phyloP scores from a whole-genome alignment of 2,113 vertebrate genomes.

The Rissa tridactyla region DNA sequence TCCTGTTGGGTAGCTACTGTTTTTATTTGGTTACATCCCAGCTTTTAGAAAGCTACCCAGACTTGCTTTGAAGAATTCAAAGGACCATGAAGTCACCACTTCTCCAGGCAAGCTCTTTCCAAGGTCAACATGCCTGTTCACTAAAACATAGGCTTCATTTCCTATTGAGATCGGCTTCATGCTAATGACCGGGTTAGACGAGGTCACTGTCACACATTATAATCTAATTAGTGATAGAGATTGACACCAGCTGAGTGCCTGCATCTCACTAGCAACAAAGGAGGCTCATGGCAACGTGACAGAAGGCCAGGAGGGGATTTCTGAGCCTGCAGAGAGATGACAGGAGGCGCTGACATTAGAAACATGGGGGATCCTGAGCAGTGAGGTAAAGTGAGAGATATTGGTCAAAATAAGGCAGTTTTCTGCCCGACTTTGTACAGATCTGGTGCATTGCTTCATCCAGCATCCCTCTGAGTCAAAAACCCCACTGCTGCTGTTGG shows the following conservation, averaged over 20 bases:
- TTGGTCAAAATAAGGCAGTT: accelerated
- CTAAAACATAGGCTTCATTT: background rate
- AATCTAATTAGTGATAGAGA: background rate
- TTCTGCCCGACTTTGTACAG: accelerated
- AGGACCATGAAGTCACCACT: background rate
- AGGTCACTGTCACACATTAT: background rate
- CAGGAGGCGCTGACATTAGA: accelerated
- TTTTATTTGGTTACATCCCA: background rate
- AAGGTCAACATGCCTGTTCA: background rate
- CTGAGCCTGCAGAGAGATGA: background rate
- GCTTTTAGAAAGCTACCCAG: background rate
- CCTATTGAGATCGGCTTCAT: background rate
- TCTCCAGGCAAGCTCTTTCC: background rate
- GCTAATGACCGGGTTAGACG: background rate
- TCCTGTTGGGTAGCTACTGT: background rate
- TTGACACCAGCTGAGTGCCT: background rate
- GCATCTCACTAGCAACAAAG: background rate
- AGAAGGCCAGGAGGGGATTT: background rate
- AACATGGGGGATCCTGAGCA: accelerated
- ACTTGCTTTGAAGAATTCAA: background rate
- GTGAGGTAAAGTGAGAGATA: background rate
- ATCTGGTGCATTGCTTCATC: background rate
- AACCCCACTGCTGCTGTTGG: accelerated
- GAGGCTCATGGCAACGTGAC: background rate
- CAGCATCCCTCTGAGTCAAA: background rate